Conservation (phyloP, 2,113 vertebrate species). For the Fregetta grallaria region DNA sequence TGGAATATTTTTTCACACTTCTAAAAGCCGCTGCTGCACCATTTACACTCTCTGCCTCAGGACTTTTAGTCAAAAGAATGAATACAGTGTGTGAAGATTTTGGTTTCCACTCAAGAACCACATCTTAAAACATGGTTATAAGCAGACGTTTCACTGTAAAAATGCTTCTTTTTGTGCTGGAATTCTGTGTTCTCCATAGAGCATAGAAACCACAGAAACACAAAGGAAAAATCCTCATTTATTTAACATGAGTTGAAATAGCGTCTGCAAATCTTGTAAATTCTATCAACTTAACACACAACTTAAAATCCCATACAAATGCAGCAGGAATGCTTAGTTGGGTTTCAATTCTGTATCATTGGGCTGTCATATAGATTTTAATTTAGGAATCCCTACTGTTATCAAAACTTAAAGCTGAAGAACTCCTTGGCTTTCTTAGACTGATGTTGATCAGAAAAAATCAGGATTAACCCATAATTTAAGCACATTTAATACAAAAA, state of each 20-base stretch:
- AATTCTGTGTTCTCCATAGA: neutral
- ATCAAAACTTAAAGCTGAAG: neutral
- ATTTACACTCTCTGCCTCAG: neutral
- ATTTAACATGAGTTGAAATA: neutral
- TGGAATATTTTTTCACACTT: neutral
- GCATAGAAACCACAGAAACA: neutral
- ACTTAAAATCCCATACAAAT: neutral
- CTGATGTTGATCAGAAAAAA: fast-evolving
- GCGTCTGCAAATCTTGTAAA: neutral
- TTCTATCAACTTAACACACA: neutral
- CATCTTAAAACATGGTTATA: neutral
- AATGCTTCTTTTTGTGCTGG: neutral
- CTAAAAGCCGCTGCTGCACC: neutral
- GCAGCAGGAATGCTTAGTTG: neutral
- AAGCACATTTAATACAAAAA: neutral
- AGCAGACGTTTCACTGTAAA: neutral
- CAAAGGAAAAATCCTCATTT: neutral
- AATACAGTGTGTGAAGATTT: neutral
- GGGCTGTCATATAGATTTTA: neutral
- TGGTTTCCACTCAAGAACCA: neutral
- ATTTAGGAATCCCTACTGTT: neutral
- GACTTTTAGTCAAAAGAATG: neutral
- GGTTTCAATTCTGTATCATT: fast-evolving
- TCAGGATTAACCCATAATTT: neutral
- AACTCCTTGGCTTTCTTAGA: neutral